Conservation (phyloP, 1,140 invertebrate genomes). For the Conopomorpha cramerella region DNA sequence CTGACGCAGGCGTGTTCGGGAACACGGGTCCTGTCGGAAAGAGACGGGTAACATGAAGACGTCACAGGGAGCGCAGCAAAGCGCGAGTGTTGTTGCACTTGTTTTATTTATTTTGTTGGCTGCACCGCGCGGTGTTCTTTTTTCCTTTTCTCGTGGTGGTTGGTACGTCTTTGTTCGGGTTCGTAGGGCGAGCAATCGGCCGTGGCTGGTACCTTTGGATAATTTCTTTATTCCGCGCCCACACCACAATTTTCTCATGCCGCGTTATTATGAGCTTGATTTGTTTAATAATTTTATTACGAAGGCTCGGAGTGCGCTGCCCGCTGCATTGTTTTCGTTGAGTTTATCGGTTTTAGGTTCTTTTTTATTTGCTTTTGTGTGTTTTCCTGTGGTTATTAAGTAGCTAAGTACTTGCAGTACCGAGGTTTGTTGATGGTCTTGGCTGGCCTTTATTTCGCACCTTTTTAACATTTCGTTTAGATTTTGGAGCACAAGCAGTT, state of each 20-base stretch:
- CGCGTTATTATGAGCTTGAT: slow-evolving; percentile 52
- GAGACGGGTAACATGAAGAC: slow-evolving; percentile 46
- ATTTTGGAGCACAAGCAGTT: too few relatives aligned
- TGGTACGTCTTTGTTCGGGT: slow-evolving; percentile 53
- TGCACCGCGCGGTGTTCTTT: slow-evolving; percentile 33
- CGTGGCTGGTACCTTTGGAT: slow-evolving; percentile 39
- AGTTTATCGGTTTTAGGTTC: slow-evolving; percentile 12
- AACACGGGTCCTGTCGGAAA: slow-evolving; percentile 23
- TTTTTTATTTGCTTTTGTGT: neutral
- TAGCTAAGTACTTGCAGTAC: neutral
- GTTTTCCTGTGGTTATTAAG: neutral
- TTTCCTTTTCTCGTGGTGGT: slow-evolving; percentile 30
- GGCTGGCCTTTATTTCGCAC: too few relatives aligned
- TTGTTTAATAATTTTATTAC: slow-evolving; percentile 60
- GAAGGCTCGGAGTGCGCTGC: slow-evolving; percentile 26
- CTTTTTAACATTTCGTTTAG: too few relatives aligned
- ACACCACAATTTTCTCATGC: slow-evolving; percentile 50
- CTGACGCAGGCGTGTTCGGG: slow-evolving; percentile 13
- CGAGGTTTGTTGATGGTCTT: too few relatives aligned
- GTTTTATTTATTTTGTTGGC: slow-evolving; percentile 51
- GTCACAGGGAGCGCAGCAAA: slow-evolving; percentile 40
- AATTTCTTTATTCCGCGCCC: slow-evolving; percentile 54
- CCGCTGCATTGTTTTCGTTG: slow-evolving; percentile 27
- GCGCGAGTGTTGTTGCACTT: slow-evolving; percentile 52
- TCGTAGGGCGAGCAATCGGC: slow-evolving; percentile 34